Evolutionary conservation across 1,140 invertebrate genomes (phyloP).

Genomic region (Pemphigus obesinymphae): DNA sequence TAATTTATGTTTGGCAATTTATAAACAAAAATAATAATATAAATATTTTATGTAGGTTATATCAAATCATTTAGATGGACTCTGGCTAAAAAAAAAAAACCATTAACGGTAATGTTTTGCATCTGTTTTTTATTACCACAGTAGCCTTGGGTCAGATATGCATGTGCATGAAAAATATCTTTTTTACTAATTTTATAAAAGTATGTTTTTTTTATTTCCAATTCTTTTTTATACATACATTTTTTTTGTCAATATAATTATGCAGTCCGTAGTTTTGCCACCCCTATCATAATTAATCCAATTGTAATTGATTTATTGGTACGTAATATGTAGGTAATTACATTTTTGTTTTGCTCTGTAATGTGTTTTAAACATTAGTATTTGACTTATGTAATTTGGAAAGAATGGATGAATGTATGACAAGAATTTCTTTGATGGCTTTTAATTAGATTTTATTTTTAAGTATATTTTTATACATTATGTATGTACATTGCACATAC

Average conservation of each 20-base stretch:
- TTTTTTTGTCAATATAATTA: no score
- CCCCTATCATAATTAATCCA: no score
- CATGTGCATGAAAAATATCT: neutral
- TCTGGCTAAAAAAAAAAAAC: neutral
- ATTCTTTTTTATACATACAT: no score
- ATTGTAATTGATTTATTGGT: no score
- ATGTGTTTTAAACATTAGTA: neutral
- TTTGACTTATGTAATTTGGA: neutral
- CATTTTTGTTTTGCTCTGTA: neutral
- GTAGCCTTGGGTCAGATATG: neutral
- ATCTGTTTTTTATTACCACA: slow-evolving; percentile 4
- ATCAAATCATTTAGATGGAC: slow-evolving; percentile 20
- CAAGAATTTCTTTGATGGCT: neutral
- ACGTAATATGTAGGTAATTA: no score
- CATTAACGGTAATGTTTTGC: slow-evolving; percentile 5
- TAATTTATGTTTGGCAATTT: neutral
- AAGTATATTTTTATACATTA: neutral
- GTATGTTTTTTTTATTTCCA: no score
- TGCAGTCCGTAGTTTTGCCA: no score
- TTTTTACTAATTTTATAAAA: neutral
- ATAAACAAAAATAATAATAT: neutral
- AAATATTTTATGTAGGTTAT: slow-evolving; percentile 22
- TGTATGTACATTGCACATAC: no score
- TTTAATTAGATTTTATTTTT: neutral
- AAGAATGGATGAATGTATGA: neutral